Conservation (phyloP, 2,113 vertebrate species). For the Notiomystis cincta region DNA sequence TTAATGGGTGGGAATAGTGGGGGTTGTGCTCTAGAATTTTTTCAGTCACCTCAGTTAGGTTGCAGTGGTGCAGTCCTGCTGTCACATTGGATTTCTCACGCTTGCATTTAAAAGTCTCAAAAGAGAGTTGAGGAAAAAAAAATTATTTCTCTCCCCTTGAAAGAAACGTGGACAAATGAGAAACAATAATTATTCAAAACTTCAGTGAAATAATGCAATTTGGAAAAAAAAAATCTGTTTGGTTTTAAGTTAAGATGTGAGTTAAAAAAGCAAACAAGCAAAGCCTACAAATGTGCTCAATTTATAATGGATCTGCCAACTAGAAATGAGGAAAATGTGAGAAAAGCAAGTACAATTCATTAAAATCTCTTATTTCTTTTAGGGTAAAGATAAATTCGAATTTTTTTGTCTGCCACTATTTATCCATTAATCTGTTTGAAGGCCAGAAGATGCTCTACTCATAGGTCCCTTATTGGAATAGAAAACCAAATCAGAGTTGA, state of each 20-base stretch:
- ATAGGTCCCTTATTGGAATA: neutral
- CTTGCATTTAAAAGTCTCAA: neutral
- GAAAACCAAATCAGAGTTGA: neutral
- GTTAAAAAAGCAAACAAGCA: neutral
- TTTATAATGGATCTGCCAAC: neutral
- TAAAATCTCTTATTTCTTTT: neutral
- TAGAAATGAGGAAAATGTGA: neutral
- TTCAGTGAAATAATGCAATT: neutral
- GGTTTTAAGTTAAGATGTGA: neutral
- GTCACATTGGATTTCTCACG: rapidly evolving
- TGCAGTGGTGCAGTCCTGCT: neutral
- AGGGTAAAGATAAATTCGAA: neutral
- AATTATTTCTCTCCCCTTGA: neutral
- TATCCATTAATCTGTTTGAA: neutral
- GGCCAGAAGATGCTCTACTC: neutral
- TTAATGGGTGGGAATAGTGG: neutral
- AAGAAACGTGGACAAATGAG: neutral
- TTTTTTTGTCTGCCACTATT: neutral
- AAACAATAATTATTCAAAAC: neutral
- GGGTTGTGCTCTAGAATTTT: neutral
- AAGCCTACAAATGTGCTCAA: neutral
- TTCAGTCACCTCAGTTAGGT: neutral
- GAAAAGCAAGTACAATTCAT: neutral
- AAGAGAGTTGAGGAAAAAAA: neutral
- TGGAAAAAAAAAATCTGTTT: rapidly evolving